Evolutionary conservation across 2,797 vertebrate genomes (phyloP), one percentile per base, ranked within the genome.

Genomic region (Hephaestus fuliginosus): DNA sequence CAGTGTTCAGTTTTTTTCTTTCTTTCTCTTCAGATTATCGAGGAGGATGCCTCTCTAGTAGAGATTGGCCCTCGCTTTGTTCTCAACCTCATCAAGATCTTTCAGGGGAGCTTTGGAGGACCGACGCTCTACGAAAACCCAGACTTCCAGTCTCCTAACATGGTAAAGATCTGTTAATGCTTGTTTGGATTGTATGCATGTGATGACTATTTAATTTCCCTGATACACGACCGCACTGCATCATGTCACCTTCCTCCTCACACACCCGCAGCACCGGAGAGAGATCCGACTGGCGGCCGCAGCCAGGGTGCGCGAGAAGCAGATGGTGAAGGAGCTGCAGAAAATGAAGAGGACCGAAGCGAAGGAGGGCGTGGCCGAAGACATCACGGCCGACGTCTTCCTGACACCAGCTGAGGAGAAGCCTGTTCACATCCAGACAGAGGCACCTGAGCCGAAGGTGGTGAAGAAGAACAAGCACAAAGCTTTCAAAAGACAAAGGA

Each of bases 51-150:
- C n/a, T 95, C 97, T 75, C 94, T 99, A 6, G 98, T 99, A 76
- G 98, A 99, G 95, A 97, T 99, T 17, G 98, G 98, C 25, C 98
- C 98, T 79, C 97, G 98, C 55, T 99, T 99, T 92, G 98, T 99
- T 74, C 95, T 99, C 81, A 98, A 99, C 85, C 96, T 97, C 60
- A 99, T 99, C 65, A 99, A 97, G 95, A 95, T 99, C 78, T 99
- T 99, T 87, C 96, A 97, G 81, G 98, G 98, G 53, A 99, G 98
- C 82, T 99, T 99, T 86, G 97, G 98, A 70, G 98, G 98, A 48
- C 96, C 97, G 5, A 99, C 98, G 1, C 94, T 99, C 0, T 98
- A 95, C 82, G 97, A 99, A 94, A 99, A 99, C 90, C 95, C 97
- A 46, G 81, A 95, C 69, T 99, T 97, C 86, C 92, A 93, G 88